Base-by-base conservation (phyloP, 2,888 invertebrate species). In the Crepidodera aurea region DNA sequence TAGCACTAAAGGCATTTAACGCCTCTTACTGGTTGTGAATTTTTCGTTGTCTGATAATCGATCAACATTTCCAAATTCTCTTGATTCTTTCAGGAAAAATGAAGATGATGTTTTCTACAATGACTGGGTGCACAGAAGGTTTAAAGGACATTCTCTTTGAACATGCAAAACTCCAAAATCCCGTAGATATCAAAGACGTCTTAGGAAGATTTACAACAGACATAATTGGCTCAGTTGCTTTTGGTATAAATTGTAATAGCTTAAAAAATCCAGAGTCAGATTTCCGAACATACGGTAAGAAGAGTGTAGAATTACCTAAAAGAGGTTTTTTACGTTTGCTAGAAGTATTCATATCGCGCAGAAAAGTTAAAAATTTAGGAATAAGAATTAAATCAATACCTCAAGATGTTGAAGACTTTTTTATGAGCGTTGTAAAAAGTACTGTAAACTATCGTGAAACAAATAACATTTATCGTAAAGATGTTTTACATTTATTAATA, bases 101-200 rank as follows among this genome's bases (percentile, higher is more conserved):
- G 65, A 90, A 87, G 75, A 83, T 80, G 15, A 88, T 90, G 86
- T 88, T 87, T 68, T 81, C 82, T 0, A 83, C 86, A 0, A 82
- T 89, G 8, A 82, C 85, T 22, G 80, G 83, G 32, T 85, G 87
- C 53, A 84, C 84, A 0, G 77, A 82, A 3, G 82, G 83, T 51
- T 79, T 88, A 27, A 73, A 83, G n/a, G 71, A 78, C 1, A 82
- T 85, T 48, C 79, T 85, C 8, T 77, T 81, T 15, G 37, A 75
- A 48, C 39, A 74, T 61, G 62, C 81, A 58, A 60, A 75, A 0
- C 79, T 80, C 0, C 74, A 72, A 16, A 62, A 71, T 15, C 51
- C 69, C 4, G 51, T 78, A 4, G 73, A 77, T 44, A 70, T 77
- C 19, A 76, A 84, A 8, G 84, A 86, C 29, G 79, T 85, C 29